Evolutionary conservation across 2,888 invertebrate species (phyloP), one percentile per base, ranked within the genome.

Genomic region (Lapara coniferarum): DNA sequence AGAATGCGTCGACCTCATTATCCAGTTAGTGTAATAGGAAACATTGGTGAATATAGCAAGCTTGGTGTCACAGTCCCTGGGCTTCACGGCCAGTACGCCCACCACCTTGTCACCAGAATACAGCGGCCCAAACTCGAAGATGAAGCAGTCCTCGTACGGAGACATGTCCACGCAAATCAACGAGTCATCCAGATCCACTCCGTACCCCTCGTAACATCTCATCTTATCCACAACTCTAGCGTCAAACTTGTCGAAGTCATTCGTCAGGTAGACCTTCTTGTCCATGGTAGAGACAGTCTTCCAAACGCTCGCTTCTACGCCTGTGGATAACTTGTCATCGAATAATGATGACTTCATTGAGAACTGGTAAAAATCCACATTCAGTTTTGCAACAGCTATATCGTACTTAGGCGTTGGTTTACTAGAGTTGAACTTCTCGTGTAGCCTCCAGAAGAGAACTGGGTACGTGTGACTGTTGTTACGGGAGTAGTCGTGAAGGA

Each of bases 211-310:
- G 10, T 83, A 87, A 25, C 92, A 92, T 19, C 74, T 77, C 0
- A 66, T 70, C 0, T 72, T 69, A 0, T 74, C 53, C 0, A 79
- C 78, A 0, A 91, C 75, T 2, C 69, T 76, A 0, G 88, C 74
- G 1, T 80, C 76, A 5, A 85, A 85, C 6, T 75, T 83, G 0
- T 84, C 87, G 0, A 92, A 84, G 66, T 89, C 90, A 57, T 92
- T 90, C 0, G 92, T 91, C 49, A 92, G 66, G 52, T 82, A 92
- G 6, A 89, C 74, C n/a, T 81, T 85, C 13, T 83, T 85, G 13
- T 89, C 88, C 91, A 92, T 93, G 0, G 91, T 85, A 0, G 88
- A 81, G 0, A 92, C 88, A 0, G 92, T 92, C 75, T 91, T 92
- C 93, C 93, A 93, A 1, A 92, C 71, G 19, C 86, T 84, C 0